Base-by-base conservation (phyloP, 2,797 vertebrate species). In the Microctenopoma stevenorrisi region DNA sequence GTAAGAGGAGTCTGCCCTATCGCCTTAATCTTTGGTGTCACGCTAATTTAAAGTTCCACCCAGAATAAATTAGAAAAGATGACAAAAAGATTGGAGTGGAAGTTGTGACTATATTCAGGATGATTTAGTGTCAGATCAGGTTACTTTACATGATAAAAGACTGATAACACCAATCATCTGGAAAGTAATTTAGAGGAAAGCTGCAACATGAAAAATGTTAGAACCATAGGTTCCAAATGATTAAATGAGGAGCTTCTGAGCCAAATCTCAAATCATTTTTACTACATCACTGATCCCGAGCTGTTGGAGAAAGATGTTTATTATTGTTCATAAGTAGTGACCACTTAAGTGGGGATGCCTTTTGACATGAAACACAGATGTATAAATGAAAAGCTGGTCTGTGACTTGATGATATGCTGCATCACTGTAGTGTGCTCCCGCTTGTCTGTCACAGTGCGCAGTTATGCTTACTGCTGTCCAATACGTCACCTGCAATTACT, bases 41-140 rank as follows among this genome's bases (percentile, higher is more conserved):
- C 18, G 18, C 56, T 74, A 54, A 76, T 89, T 74, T 79, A 70
- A 82, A 79, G 57, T 65, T 59, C 49, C 40, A 15, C 16, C 26
- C 56, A 78, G 64, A 71, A 74, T 81, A 65, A 75, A 76, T 74
- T 42, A 67, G 61, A 82, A 79, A 82, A 75, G 43, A 70, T 66
- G 56, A 74, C 47, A 66, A 73, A 70, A 72, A 68, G 59, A 76
- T 40, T 43, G 56, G 15, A 58, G 55, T 74, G 56, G 54, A 76
- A 73, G 67, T 67, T 70, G 61, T 61, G 43, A 55, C 58, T 47
- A 15, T 44, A 66, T 28, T 49, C 48, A 64, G 40, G 54, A 71
- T 73, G 59, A 83, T 77, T 78, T 73, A 70, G 38, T 60, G 57
- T 76, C 66, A 64, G 38, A 80, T 81, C 54, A 47, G 66, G 71